Evolutionary conservation across 2,888 invertebrate genomes (phyloP).

Genomic region (Hedya salicella): DNA sequence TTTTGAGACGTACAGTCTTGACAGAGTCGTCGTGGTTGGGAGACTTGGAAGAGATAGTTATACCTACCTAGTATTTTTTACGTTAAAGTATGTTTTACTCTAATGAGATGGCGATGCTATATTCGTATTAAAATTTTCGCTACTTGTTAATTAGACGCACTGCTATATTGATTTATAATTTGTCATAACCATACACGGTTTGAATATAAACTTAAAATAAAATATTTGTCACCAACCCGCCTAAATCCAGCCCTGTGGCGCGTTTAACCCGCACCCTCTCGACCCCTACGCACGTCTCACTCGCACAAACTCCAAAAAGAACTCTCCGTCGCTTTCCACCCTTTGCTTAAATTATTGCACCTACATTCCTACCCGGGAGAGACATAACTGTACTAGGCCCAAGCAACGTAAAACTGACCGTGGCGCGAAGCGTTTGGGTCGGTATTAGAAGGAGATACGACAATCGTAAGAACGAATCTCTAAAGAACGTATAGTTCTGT

Average conservation of each 20-base stretch:
- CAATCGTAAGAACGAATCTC: slow-evolving; percentile 68
- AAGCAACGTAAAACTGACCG: slow-evolving; percentile 54
- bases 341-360: slow-evolving; percentile 85
- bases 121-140: too few relatives aligned
- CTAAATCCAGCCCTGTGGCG: slow-evolving; percentile 67
- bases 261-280: slow-evolving; percentile 80
- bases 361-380: slow-evolving; percentile 63
- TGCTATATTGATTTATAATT: too few relatives aligned
- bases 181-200: too few relatives aligned
- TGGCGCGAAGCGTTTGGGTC: slow-evolving; percentile 49
- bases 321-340: slow-evolving; percentile 83
- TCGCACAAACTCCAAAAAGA: slow-evolving; percentile 85
- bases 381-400: slow-evolving; percentile 55
- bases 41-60: too few relatives aligned
- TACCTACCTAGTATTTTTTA: too few relatives aligned
- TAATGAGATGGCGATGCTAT: too few relatives aligned
- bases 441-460: slow-evolving; percentile 44
- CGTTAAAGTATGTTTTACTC: too few relatives aligned
- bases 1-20: too few relatives aligned
- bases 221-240: slow-evolving; percentile 15
- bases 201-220: not conserved
- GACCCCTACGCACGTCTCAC: slow-evolving; percentile 83
- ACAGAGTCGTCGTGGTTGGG: too few relatives aligned
- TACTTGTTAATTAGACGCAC: too few relatives aligned
- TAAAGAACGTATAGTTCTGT: slow-evolving; percentile 70